These are phyloP conservation scores for Plecotus auritus DNA, from an alignment of 2,113 vertebrate species.

Conservation along the genomic window DNA sequence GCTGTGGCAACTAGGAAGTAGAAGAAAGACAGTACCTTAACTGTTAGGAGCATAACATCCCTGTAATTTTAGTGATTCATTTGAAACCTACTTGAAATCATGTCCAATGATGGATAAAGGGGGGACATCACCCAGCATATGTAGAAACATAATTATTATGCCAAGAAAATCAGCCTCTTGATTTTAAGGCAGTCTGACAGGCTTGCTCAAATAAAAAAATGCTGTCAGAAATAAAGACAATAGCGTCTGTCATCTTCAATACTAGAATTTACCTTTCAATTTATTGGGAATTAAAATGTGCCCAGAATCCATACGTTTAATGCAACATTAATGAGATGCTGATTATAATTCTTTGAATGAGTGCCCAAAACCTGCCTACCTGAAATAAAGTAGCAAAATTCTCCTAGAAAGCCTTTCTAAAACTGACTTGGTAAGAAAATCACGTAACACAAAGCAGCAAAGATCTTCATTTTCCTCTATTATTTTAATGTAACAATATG, in stretches of 20 bases:
- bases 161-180: neutral
- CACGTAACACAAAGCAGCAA: neutral
- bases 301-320: neutral
- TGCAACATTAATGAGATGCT: neutral
- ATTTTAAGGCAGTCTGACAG: constrained; percentile 1
- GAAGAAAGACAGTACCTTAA: neutral
- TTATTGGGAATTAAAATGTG: neutral
- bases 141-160: neutral
- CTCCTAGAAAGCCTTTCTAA: neutral
- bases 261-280: neutral
- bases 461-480: constrained; percentile 19
- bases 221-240: neutral
- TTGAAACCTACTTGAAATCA: neutral
- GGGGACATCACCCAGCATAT: neutral
- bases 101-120: neutral
- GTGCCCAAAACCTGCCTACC: neutral
- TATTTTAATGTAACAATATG: constrained; percentile 31
- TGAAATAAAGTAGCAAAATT: constrained; percentile 39
- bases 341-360: constrained; percentile 17
- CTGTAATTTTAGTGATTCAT: neutral
- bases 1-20: neutral
- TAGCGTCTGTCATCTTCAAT: neutral
- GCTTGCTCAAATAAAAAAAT: neutral
- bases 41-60: neutral
- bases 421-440: constrained; percentile 11